Base-by-base conservation (phyloP, 2,888 invertebrate species). In the Cantharis rufa region DNA sequence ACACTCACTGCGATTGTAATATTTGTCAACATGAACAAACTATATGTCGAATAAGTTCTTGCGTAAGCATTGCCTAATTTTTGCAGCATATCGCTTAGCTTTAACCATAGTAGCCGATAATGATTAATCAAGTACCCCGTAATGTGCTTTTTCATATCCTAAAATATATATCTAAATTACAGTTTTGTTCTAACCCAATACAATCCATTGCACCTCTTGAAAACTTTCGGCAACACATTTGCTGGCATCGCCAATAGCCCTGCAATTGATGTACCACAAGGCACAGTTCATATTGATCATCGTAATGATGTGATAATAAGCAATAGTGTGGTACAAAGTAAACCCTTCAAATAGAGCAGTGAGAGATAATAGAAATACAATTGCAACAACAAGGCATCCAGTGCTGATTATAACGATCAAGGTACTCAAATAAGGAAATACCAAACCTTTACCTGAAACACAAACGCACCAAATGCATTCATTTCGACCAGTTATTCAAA, bases 231-330 rank as follows among this genome's bases (percentile, higher is more conserved):
- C 88, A 15, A 88, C 81, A 3, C 86, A 86, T 71, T 84, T 83
- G 78, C 88, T 88, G 0, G 93, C 93, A 62, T 91, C 91, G 83
- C 91, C 92, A 75, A 93, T 92, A 2, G 91, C 93, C 82, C 91
- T 90, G 77, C 92, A 92, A 84, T 93, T 93, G 73, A 93, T 93
- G 82, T 92, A 93, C 93, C 93, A 93, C 2, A 93, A 87, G 0
- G 93, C 92, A 78, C 92, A 92, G 84, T 93, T 93, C 93, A 93
- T 93, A 82, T 93, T 93, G 70, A 93, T 92, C 92, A 92, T 93
- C 0, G 90, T 93, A 32, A 93, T 91, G 68, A 93, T 92, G 81
- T 93, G 93, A 83, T 91, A 91, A 83, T 92, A 92, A 0, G 91
- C 92, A 1, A 87, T 86, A 0, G 93, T 93, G 81, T 93, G 93